Conservation (phyloP, 2,113 vertebrate species). For the Haemorhous mexicanus region DNA sequence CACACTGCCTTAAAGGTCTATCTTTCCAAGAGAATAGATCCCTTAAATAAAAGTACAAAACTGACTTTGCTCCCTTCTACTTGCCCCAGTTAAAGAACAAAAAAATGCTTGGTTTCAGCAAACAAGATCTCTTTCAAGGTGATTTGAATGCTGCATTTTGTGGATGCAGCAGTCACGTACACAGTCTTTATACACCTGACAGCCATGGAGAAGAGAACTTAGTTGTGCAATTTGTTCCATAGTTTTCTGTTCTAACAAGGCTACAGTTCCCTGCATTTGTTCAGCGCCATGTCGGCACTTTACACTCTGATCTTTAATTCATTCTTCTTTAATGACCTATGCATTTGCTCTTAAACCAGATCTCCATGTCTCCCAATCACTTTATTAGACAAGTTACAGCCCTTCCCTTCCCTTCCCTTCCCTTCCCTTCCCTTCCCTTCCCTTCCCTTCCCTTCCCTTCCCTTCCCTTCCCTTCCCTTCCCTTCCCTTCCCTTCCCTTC, state of each 20-base stretch:
- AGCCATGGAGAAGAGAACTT: background rate
- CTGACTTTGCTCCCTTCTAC: background rate
- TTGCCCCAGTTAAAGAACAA: background rate
- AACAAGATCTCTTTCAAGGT: background rate
- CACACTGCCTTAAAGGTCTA: background rate
- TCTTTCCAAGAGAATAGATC: background rate
- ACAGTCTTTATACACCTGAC: background rate
- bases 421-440: no score
- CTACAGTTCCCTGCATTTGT: background rate
- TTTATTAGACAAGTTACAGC: background rate
- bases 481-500: background rate
- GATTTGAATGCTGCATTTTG: background rate
- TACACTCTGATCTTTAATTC: conserved; percentile 24
- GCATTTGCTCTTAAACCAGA: background rate
- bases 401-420: background rate
- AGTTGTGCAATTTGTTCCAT: background rate
- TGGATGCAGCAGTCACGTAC: background rate
- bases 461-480: background rate
- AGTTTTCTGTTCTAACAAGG: background rate
- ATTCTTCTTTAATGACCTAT: background rate
- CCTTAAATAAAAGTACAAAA: background rate
- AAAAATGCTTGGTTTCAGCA: background rate
- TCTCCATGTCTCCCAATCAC: background rate
- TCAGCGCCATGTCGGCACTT: background rate
- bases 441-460: no score